These are phyloP conservation scores for Epizoanthus fatuus DNA, from an alignment of 92 coral and sea anemone species.

Conservation along the genomic window DNA sequence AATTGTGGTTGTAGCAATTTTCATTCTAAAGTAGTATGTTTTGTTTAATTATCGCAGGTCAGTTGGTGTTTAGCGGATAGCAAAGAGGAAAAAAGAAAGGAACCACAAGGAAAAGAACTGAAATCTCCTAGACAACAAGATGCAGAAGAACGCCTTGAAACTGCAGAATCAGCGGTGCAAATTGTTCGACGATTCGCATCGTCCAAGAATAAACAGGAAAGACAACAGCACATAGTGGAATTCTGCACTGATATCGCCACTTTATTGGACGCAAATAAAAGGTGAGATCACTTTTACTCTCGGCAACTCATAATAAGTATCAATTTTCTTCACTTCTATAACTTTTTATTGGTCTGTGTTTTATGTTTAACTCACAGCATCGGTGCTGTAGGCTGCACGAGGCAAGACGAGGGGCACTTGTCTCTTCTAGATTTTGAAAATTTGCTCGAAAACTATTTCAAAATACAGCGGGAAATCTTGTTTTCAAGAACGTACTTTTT, in stretches of 20 bases:
- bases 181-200: conserved; percentile 69
- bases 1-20: background rate
- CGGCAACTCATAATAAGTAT: too few species aligned
- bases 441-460: too few species aligned
- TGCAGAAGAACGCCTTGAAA: conserved; percentile 33
- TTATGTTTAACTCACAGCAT: too few species aligned
- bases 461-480: too few species aligned
- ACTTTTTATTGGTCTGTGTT: too few species aligned
- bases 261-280: conserved; percentile 68
- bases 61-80: conserved; percentile 38
- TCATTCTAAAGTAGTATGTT: background rate
- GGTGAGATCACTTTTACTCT: conserved; percentile 35
- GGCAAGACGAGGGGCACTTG: too few species aligned
- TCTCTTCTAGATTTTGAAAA: too few species aligned
- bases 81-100: conserved; percentile 1
- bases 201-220: conserved; percentile 56
- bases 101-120: background rate
- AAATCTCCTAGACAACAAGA: conserved; percentile 23
- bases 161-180: conserved; percentile 85
- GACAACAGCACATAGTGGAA: conserved; percentile 70
- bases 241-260: conserved; percentile 89
- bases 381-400: too few species aligned
- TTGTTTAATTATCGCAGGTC: conserved; percentile 16
- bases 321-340: too few species aligned
- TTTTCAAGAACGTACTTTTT: too few species aligned